Evolutionary conservation across 1,140 invertebrate genomes (phyloP).

Genomic region (Drosophila tani): DNA sequence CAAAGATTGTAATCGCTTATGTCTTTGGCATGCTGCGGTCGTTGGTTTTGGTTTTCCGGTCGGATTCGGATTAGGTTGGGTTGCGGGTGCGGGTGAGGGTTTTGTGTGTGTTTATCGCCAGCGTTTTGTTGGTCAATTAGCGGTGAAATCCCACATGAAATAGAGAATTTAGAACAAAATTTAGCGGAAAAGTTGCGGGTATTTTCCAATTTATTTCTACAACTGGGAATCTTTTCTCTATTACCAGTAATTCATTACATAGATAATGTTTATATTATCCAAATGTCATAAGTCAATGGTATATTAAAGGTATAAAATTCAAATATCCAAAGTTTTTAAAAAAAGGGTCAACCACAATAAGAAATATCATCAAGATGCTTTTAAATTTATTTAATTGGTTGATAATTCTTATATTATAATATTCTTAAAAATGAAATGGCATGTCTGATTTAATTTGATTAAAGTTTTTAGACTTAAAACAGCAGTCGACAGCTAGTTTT

Average conservation of each 20-base stretch:
- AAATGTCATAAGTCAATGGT: too few relatives aligned
- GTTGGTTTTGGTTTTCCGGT: conserved; percentile 19
- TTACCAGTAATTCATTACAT: neutral
- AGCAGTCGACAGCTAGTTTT: too few relatives aligned
- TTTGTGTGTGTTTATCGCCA: conserved; percentile 27
- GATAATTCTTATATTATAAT: too few relatives aligned
- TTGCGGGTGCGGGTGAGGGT: neutral
- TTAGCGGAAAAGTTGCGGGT: neutral
- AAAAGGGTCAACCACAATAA: too few relatives aligned
- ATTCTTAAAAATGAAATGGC: too few relatives aligned
- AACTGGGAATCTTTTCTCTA: rapidly evolving
- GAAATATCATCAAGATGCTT: too few relatives aligned
- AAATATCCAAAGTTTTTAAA: too few relatives aligned
- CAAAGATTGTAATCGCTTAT: conserved; percentile 87
- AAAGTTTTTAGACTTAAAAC: too few relatives aligned
- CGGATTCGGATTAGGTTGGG: neutral
- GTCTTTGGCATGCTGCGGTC: conserved; percentile 86
- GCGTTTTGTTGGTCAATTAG: conserved; percentile 51
- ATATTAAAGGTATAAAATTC: too few relatives aligned
- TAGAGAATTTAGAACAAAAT: conserved; percentile 12
- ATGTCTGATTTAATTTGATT: too few relatives aligned
- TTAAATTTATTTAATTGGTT: too few relatives aligned
- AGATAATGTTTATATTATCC: too few relatives aligned
- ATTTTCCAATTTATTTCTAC: neutral
- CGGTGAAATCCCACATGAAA: conserved; percentile 31